Evolutionary conservation across 1,140 invertebrate genomes (phyloP), one percentile per base, ranked within the genome.

Genomic region (Papilio helenus): DNA sequence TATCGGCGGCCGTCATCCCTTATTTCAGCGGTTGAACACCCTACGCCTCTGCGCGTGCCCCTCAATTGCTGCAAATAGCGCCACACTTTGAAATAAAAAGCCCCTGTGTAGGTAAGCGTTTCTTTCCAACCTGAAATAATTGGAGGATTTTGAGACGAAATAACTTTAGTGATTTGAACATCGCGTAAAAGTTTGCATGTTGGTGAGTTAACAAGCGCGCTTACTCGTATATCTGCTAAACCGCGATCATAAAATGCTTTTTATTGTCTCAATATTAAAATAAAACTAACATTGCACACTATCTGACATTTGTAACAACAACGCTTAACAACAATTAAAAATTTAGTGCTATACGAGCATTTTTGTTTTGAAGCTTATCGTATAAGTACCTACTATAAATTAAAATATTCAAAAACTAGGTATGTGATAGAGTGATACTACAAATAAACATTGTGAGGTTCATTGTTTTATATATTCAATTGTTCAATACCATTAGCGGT

Each of bases 401-500:
- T 39, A 46, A 14, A 46, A 46, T 16, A 46, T 46, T 46, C 34
- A 39, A 8, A 39, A 39, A 39, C 34, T 7, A 39, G 5, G 34
- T 39, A 7, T 46, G 44, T 46, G 44, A 51, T 18, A 51, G 16
- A 51, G 49, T 51, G 14, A 51, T 3, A 51, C 16, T 16, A n/a
- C 49, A 51, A 51, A 51, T 55, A n/a, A 51, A 51, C 49, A 51
- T 51, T 51, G 46, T 49, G 3, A n/a, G n/a, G 23, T 61, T 61
- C 26, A 68, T 29, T 68, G 61, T 68, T 68, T 16, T 16, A 68
- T 68, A 18, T 68, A 4, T 29, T 68, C 26, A 16, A 29, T 68
- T 68, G 26, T 68, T 68, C 23, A 68, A 68, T 68, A 18, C 29
- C 61, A 68, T 12, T 68, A 68, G 61, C 29, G 61, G 26, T 14